Percentiles rank a stretch among this genome's conserved stretches.
Conservation (phyloP, 2,113 vertebrate genomes). For the Pelobates fuscus region DNA sequence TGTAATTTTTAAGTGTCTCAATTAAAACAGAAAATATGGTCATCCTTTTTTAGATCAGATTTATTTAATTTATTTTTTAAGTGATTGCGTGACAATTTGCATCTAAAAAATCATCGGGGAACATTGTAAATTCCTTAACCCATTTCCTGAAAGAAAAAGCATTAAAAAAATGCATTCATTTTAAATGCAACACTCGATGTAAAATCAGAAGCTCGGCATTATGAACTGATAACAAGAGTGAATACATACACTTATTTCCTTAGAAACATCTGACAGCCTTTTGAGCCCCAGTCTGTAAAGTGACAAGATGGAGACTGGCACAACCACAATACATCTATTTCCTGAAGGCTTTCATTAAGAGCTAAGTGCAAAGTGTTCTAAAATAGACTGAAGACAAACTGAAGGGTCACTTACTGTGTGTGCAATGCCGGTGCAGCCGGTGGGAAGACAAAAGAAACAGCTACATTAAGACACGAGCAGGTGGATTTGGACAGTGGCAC, state of each 20-base stretch:
- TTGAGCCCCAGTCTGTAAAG: not conserved
- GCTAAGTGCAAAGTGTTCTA: conserved; percentile 23
- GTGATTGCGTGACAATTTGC: too few relatives aligned
- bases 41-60: too few relatives aligned
- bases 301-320: conserved; percentile 11
- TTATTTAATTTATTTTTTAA: too few relatives aligned
- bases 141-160: too few relatives aligned
- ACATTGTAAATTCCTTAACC: too few relatives aligned
- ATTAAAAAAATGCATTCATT: too few relatives aligned
- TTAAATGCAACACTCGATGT: too few relatives aligned
- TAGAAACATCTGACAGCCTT: conserved; percentile 12
- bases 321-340: conserved; percentile 34
- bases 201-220: too few relatives aligned
- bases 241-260: not conserved
- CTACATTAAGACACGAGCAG: conserved; percentile 16
- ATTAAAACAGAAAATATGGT: too few relatives aligned
- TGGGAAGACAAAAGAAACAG: conserved; percentile 3
- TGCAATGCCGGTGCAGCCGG: conserved; percentile 7
- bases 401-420: conserved; percentile 11
- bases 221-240: not conserved
- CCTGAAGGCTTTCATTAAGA: conserved; percentile 15
- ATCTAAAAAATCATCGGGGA: too few relatives aligned
- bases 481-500: not conserved
- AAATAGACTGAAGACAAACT: conserved; percentile 8
- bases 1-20: too few relatives aligned